Evolutionary conservation across 1,140 invertebrate genomes (phyloP).

Genomic region (Campodea augens): DNA sequence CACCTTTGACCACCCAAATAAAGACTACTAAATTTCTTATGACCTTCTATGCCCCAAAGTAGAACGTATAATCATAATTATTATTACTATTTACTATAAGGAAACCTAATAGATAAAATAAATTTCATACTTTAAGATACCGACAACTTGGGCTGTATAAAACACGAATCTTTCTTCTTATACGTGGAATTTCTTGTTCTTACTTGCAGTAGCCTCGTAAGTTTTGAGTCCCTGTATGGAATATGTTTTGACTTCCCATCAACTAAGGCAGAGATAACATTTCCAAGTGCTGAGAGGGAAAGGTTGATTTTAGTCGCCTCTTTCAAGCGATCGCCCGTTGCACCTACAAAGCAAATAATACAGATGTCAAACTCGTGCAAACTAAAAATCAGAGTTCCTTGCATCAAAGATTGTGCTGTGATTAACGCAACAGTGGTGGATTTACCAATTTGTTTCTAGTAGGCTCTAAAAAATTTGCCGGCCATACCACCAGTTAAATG

Average conservation of each 20-base stretch:
- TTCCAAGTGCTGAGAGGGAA: constrained; percentile 80
- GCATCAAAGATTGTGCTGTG: not conserved
- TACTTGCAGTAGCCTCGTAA: constrained; percentile 69
- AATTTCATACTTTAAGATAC: too few species aligned
- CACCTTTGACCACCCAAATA: too few species aligned
- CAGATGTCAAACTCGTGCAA: too few species aligned
- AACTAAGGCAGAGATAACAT: constrained; percentile 84
- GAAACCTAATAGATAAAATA: too few species aligned
- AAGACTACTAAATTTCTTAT: too few species aligned
- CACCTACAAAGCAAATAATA: constrained; percentile 29
- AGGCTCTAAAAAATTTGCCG: too few species aligned
- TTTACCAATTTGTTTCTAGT: not conserved
- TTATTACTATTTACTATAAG: too few species aligned
- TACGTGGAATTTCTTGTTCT: constrained; percentile 11
- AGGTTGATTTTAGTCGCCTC: constrained; percentile 92
- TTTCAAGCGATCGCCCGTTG: constrained; percentile 66
- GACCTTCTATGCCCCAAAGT: too few species aligned
- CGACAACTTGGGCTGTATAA: too few species aligned
- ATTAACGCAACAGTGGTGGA: not conserved
- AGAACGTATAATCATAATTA: too few species aligned
- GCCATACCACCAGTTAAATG: too few species aligned
- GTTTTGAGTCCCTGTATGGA: constrained; percentile 84
- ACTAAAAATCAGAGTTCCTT: too few species aligned
- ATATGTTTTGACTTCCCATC: constrained; percentile 78
- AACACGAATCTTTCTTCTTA: not conserved